Conservation (phyloP, 1,140 invertebrate genomes). For the Lanistes nyassanus region DNA sequence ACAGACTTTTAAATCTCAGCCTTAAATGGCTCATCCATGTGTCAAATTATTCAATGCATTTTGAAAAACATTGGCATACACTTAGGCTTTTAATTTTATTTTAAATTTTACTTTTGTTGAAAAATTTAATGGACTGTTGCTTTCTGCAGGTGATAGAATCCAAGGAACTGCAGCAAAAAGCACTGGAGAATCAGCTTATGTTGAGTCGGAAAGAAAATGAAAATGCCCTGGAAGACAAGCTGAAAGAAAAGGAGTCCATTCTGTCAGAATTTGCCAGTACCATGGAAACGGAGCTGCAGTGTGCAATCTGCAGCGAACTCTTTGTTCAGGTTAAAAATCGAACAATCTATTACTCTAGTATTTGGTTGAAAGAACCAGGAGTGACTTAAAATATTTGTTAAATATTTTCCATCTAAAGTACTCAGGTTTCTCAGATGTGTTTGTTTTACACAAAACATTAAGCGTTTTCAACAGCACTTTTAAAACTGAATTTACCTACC, state of each 20-base stretch:
- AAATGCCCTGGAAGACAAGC: conserved; percentile 49
- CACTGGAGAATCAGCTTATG: conserved; percentile 58
- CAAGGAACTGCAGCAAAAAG: conserved; percentile 60
- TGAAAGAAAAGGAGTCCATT: conserved; percentile 67
- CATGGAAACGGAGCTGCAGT: conserved; percentile 82
- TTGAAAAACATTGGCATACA: too few species aligned
- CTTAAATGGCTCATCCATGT: neutral
- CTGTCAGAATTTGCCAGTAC: conserved; percentile 72
- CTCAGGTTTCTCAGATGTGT: too few species aligned
- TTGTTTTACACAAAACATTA: too few species aligned
- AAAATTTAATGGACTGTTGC: neutral
- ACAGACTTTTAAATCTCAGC: neutral
- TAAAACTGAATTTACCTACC: too few species aligned
- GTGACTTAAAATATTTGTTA: too few species aligned
- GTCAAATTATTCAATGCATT: neutral
- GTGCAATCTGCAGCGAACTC: conserved; percentile 82
- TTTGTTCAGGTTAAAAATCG: conserved; percentile 71
- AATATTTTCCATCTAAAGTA: too few species aligned
- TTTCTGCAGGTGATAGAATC: conserved; percentile 48
- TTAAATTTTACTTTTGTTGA: neutral
- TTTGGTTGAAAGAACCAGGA: too few species aligned
- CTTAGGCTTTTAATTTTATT: too few species aligned
- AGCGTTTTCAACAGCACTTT: too few species aligned
- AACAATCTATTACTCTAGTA: too few species aligned
- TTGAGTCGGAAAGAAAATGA: conserved; percentile 56